Percentiles rank a stretch among this genome's conserved stretches.
Conservation (phyloP, 2,888 invertebrate genomes). For the Heliconius ismenius region DNA sequence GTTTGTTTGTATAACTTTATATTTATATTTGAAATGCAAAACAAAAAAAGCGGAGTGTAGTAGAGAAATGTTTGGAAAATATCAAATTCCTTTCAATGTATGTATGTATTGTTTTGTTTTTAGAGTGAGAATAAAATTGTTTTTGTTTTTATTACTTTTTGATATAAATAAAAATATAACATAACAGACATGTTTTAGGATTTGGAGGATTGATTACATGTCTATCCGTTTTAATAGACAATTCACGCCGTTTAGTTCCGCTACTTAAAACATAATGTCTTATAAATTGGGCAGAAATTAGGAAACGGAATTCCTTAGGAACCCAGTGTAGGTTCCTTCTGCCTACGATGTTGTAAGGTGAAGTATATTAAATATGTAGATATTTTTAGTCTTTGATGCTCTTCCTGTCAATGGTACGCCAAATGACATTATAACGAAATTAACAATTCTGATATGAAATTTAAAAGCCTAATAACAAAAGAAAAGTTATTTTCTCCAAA, state of each 20-base stretch:
- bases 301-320: no score
- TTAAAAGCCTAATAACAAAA: background rate
- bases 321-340: no score
- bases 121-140: no score
- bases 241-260: no score
- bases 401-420: background rate
- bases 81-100: background rate
- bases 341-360: no score
- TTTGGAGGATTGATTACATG: no score
- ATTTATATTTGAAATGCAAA: background rate
- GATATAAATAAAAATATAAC: background rate
- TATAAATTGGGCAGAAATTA: background rate
- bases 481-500: background rate
- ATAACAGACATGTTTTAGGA: background rate
- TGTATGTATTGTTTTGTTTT: no score
- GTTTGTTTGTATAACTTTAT: background rate
- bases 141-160: background rate
- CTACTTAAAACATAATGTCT: background rate
- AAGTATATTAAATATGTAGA: background rate
- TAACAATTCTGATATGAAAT: background rate
- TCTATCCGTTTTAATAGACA: no score
- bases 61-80: background rate
- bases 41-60: background rate
- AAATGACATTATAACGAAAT: background rate
- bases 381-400: background rate